Evolutionary conservation across 1,140 invertebrate species (phyloP).

Genomic region (Sweltsa coloradensis): DNA sequence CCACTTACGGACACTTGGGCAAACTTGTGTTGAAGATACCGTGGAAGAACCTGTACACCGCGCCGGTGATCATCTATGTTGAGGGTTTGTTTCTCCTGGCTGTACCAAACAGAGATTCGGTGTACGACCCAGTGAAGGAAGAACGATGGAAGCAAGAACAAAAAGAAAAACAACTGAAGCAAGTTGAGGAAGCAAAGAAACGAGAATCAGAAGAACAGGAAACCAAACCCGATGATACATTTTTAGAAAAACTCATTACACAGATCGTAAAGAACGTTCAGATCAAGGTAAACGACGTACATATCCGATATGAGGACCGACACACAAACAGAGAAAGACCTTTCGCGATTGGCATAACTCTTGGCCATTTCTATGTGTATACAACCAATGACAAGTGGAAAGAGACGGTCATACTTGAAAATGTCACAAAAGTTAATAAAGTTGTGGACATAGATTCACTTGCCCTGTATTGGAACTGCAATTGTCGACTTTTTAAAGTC

Average conservation of each 20-base stretch:
- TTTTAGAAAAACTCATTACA: constrained; percentile 88
- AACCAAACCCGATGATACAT: constrained; percentile 69
- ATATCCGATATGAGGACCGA: constrained; percentile 90
- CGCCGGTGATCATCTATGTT: constrained; percentile 77
- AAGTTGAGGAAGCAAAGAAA: constrained; percentile 69
- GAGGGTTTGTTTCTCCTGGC: constrained; percentile 82
- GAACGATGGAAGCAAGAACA: constrained; percentile 61
- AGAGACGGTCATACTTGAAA: constrained; percentile 62
- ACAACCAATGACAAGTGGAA: constrained; percentile 79
- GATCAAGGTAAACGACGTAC: constrained; percentile 83
- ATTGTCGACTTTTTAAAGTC: no score
- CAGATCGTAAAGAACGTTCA: constrained; percentile 97
- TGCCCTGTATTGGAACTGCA: constrained; percentile 82
- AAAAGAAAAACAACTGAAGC: constrained; percentile 72
- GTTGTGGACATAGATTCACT: constrained; percentile 75
- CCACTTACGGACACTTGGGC: constrained; percentile 79
- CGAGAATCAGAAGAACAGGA: constrained; percentile 58
- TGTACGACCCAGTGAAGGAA: constrained; percentile 84
- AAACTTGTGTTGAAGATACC: constrained; percentile 93
- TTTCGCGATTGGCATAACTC: constrained; percentile 81
- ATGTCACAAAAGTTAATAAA: constrained; percentile 76
- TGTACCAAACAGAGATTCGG: constrained; percentile 75
- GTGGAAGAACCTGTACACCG: constrained; percentile 93
- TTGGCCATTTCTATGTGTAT: constrained; percentile 67
- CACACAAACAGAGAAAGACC: constrained; percentile 64